phyloP scores from a whole-genome alignment of 2,113 vertebrate species.

The Copsychus sechellarum region DNA sequence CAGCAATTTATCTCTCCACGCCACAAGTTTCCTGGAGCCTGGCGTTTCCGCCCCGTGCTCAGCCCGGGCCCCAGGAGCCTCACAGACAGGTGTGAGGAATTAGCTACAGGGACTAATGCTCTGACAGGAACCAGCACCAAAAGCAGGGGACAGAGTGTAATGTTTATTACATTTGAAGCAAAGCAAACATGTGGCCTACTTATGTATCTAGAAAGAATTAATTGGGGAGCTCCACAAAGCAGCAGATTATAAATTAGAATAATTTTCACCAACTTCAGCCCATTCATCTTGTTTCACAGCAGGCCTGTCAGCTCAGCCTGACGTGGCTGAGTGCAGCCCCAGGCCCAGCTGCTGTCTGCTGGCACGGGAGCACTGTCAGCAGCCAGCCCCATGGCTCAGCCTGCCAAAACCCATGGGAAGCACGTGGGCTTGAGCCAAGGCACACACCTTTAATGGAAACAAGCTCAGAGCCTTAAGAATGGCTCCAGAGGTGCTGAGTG shows the following conservation, averaged over 20 bases:
- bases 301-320: constrained; percentile 67
- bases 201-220: constrained; percentile 80
- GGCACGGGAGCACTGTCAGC: not conserved
- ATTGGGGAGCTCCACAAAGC: constrained; percentile 76
- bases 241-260: constrained; percentile 82
- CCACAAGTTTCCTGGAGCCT: constrained; percentile 54
- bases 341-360: not conserved
- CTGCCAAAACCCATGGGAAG: not conserved
- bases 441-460: not conserved
- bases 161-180: constrained; percentile 78
- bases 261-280: constrained; percentile 75
- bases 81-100: constrained; percentile 77
- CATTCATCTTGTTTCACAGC: constrained; percentile 77
- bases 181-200: constrained; percentile 80
- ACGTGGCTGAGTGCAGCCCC: not conserved
- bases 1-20: constrained; percentile 62
- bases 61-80: constrained; percentile 60
- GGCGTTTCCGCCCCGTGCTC: constrained; percentile 51
- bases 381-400: not conserved
- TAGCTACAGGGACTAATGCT: constrained; percentile 62
- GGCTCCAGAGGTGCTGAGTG: not conserved
- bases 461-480: not conserved
- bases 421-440: not conserved
- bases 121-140: constrained; percentile 70
- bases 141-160: constrained; percentile 73